These are phyloP conservation scores for Dione juno DNA, from an alignment of 2,888 invertebrate species.

Conservation along the genomic window DNA sequence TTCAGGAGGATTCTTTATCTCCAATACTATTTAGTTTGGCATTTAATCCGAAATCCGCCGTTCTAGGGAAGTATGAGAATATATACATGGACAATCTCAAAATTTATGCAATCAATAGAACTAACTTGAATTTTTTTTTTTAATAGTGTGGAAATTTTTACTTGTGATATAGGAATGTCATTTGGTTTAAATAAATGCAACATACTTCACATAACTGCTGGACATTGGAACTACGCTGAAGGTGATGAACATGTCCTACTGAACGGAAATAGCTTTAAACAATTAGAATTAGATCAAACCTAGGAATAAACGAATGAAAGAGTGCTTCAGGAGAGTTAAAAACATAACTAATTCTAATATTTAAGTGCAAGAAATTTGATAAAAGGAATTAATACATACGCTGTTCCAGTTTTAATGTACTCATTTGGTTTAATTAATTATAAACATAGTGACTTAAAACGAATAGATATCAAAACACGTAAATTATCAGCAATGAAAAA, in stretches of 20 bases:
- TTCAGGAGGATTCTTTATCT: constrained; percentile 35
- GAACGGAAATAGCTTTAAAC: too few species aligned
- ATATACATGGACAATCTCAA: constrained; percentile 46
- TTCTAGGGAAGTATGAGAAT: constrained; percentile 38
- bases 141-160: constrained; percentile 39
- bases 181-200: constrained; percentile 38
- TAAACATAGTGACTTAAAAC: too few species aligned
- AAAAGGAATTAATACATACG: too few species aligned
- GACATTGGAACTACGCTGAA: too few species aligned
- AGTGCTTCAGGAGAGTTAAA: constrained; percentile 35
- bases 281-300: constrained; percentile 30
- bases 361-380: constrained; percentile 27
- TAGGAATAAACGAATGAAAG: constrained; percentile 32
- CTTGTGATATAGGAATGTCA: constrained; percentile 35
- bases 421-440: too few species aligned
- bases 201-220: too few species aligned
- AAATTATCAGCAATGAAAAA: too few species aligned
- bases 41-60: constrained; percentile 41
- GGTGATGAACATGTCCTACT: too few species aligned
- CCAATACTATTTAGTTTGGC: constrained; percentile 42
- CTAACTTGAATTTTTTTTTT: constrained; percentile 31
- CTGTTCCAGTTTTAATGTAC: too few species aligned
- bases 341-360: constrained; percentile 17
- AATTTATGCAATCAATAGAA: constrained; percentile 40
- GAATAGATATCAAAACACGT: too few species aligned